These are phyloP conservation scores for Esperia sulphurella DNA, from an alignment of 2,888 invertebrate genomes.

Conservation along the genomic window DNA sequence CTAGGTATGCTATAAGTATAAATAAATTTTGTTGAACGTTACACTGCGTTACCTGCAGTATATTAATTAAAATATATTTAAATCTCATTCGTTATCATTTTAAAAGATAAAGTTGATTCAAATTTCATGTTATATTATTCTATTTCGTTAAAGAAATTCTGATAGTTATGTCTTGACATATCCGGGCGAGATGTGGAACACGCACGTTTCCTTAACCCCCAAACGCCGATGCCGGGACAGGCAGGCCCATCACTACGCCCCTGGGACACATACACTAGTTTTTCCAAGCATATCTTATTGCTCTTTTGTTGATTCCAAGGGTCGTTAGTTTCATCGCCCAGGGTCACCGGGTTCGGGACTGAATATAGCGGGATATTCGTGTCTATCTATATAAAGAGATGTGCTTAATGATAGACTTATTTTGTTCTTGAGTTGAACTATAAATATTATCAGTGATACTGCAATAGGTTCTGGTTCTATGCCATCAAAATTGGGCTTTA, in stretches of 20 bases:
- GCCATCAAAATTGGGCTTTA: no score
- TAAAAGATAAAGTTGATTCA: no score
- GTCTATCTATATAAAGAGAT: not conserved
- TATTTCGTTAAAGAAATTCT: slow-evolving; percentile 42
- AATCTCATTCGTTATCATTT: no score
- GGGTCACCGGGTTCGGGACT: slow-evolving; percentile 18
- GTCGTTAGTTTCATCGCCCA: slow-evolving; percentile 77
- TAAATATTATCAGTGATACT: no score
- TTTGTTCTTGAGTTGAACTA: not conserved
- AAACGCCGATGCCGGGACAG: slow-evolving; percentile 37
- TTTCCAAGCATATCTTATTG: slow-evolving; percentile 80
- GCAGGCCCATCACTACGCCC: slow-evolving; percentile 48
- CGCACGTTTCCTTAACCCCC: slow-evolving; percentile 44
- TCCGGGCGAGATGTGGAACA: slow-evolving; percentile 22
- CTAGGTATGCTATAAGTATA: no score
- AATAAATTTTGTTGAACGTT: no score
- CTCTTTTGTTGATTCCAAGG: slow-evolving; percentile 76
- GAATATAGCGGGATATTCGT: not conserved
- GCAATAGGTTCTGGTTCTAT: no score
- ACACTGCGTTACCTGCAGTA: no score
- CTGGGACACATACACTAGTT: slow-evolving; percentile 71
- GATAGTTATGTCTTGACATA: slow-evolving; percentile 39
- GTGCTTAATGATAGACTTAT: not conserved
- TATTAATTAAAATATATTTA: no score
- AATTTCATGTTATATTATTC: no score